phyloP scores from a whole-genome alignment of 2,797 vertebrate species.

The Clarias laeviceps region DNA sequence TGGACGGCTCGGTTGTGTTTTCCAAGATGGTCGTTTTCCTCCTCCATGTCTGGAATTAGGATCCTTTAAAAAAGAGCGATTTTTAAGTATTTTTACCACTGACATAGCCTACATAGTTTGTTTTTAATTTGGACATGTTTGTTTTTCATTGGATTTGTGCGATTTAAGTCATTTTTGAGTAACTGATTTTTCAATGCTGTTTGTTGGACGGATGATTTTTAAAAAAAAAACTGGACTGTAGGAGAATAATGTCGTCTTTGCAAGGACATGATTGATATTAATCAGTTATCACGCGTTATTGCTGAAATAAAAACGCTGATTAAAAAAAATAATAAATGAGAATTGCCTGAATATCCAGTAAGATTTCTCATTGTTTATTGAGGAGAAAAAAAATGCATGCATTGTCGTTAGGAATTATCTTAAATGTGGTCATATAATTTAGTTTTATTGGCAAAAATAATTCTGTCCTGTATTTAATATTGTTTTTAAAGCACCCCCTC shows the following conservation, averaged over 20 bases:
- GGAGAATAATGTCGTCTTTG: conserved; percentile 28
- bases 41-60: conserved; percentile 55
- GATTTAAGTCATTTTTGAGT: not conserved
- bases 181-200: conserved; percentile 46
- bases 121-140: conserved; percentile 33
- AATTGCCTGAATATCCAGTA: not conserved
- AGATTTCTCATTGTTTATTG: conserved; percentile 12
- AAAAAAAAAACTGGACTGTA: conserved; percentile 45
- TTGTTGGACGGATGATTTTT: conserved; percentile 46
- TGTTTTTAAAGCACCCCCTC: not conserved
- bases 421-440: not conserved
- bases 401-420: not conserved
- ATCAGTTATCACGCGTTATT: not conserved
- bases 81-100: conserved; percentile 45
- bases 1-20: conserved; percentile 57
- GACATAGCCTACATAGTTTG: conserved; percentile 43
- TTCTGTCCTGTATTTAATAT: not conserved
- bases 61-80: conserved; percentile 43
- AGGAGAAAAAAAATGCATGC: not conserved
- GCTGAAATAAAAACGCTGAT: conserved; percentile 1
- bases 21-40: conserved; percentile 60
- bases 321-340: conserved; percentile 32
- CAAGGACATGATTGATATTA: conserved; percentile 20
- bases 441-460: not conserved
- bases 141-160: conserved; percentile 48